Conservation (phyloP, 2,113 vertebrate species). For the Parus major region DNA sequence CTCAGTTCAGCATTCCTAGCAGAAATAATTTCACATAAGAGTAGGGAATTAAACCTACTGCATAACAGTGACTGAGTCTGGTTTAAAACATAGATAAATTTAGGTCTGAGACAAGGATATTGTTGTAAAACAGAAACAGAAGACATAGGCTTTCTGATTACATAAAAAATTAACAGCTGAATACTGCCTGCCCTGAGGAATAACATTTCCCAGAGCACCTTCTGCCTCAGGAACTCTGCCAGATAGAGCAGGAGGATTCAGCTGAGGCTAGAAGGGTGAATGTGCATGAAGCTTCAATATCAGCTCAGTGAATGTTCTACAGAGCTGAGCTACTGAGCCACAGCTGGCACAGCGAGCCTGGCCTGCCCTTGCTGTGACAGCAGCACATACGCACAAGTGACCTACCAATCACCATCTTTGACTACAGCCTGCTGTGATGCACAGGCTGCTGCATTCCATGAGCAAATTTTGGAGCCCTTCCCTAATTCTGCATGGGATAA, state of each 20-base stretch:
- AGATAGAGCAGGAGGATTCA: neutral
- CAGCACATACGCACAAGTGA: neutral
- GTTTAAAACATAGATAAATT: neutral
- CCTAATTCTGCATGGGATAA: neutral
- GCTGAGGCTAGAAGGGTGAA: neutral
- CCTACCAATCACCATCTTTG: neutral
- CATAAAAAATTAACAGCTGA: neutral
- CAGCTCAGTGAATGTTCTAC: neutral
- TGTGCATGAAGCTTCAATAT: neutral
- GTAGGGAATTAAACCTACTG: neutral
- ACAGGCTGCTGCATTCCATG: neutral
- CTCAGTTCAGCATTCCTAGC: neutral
- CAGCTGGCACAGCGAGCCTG: neutral
- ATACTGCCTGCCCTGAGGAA: neutral
- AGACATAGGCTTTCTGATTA: neutral
- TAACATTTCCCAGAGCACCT: neutral
- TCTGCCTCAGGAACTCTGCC: conserved; percentile 1
- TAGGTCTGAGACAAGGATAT: neutral
- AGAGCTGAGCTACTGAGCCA: neutral
- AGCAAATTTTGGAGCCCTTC: neutral
- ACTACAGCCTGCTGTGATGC: neutral
- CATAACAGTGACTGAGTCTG: neutral
- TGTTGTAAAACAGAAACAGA: neutral
- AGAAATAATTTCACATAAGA: neutral
- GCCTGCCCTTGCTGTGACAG: neutral